A percentile compares a stretch with the other conserved stretches of the same genome.
These are phyloP conservation scores for Lepidochitona cinerea DNA, from an alignment of 2,888 invertebrate species.

Conservation along the genomic window DNA sequence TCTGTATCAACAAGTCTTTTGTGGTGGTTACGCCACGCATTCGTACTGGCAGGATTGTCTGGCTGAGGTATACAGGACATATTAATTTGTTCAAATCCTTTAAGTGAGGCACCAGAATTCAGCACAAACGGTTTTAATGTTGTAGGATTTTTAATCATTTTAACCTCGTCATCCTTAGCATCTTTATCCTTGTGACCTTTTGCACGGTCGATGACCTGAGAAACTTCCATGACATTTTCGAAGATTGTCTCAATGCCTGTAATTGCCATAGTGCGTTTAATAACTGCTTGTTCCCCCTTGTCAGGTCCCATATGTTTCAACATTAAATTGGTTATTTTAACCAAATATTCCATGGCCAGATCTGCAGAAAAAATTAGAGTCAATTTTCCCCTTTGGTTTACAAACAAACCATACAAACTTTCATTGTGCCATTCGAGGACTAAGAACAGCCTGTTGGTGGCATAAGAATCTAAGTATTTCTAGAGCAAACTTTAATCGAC, in stretches of 20 bases:
- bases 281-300: neutral
- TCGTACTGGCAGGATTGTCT: neutral
- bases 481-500: neutral
- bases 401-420: neutral
- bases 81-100: neutral
- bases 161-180: neutral
- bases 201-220: neutral
- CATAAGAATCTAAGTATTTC: neutral
- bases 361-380: neutral
- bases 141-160: neutral
- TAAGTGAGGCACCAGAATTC: neutral
- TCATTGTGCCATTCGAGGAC: neutral
- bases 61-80: neutral
- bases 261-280: neutral
- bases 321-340: neutral
- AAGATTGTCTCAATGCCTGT: neutral
- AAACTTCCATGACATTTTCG: neutral
- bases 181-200: neutral
- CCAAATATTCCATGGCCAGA: neutral
- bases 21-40: neutral
- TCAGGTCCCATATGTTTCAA: neutral
- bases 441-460: neutral
- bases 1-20: neutral
- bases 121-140: neutral
- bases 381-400: neutral